Evolutionary conservation across 2,113 vertebrate species (phyloP), one percentile per base, ranked within the genome.

Genomic region (Ageneiosus marmoratus): DNA sequence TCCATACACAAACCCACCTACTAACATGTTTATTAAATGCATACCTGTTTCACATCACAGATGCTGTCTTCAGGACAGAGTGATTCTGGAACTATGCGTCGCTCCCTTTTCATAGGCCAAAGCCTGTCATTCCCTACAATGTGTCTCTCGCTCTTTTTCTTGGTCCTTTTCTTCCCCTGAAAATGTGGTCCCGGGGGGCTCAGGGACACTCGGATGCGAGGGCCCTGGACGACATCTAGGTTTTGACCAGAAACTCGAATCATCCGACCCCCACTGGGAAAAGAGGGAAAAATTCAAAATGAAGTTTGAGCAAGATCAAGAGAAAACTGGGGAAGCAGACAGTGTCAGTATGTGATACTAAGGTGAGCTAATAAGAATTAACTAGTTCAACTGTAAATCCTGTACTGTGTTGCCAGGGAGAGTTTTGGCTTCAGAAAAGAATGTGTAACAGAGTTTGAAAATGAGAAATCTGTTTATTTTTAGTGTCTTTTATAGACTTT

Each of bases 141-240:
- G 53, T 87, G 90, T 51, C 93, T 89, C 41, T 90, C 20, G 3
- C 77, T 80, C 6, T 55, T 86, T 86, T 62, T 79, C 24, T 32
- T 89, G 63, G 82, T 89, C 82, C 81, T 85, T 63, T 46, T 88
- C 41, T 80, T 91, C 2, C 84, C 74, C 37, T 84, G 18, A 92
- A 53, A 53, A 3, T 75, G 73, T 53, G 72, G 48, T 16, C 72
- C 46, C 3, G 22, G 72, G 34, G 73, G 73, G 50, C 48, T 92
- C 84, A 96, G 72, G 0, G 95, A 96, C 70, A 98, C 96, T 74
- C 95, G 91, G 90, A 99, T 98, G 76, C 92, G 94, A 0, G 97
- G 97, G 16, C 92, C 93, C 91, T 98, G 97, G 4, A 99, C 97
- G 85, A 98, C 98, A 72, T 99, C 96, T 90, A 99, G 86, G 87